Evolutionary conservation across 2,888 invertebrate genomes (phyloP).

Genomic region (Entomobrya proxima): DNA sequence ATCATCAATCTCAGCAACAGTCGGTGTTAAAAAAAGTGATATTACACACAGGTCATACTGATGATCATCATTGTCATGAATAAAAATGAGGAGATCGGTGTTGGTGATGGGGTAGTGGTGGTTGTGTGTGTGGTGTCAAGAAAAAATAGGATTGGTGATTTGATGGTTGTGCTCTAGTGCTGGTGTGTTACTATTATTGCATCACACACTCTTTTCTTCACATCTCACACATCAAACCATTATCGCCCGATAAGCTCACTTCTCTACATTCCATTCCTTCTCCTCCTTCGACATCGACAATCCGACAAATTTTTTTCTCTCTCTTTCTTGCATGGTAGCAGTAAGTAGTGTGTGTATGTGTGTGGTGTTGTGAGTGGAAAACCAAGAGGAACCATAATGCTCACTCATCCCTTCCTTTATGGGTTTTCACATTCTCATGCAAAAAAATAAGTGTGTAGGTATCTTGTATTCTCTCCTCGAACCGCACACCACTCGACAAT

Average conservation of each 20-base stretch:
- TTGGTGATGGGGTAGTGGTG: not conserved
- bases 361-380: too few relatives aligned
- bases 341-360: too few relatives aligned
- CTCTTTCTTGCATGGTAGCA: too few relatives aligned
- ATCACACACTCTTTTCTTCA: not conserved
- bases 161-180: too few relatives aligned
- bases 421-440: not conserved
- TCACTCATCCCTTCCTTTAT: not conserved
- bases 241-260: not conserved
- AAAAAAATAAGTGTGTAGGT: too few relatives aligned
- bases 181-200: slow-evolving; percentile 7
- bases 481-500: not conserved
- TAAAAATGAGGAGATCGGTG: slow-evolving; percentile 7
- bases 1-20: slow-evolving; percentile 42
- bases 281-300: not conserved
- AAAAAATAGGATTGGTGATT: not conserved
- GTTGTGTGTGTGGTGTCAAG: not conserved
- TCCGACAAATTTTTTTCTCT: not conserved
- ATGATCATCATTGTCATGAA: slow-evolving; percentile 22
- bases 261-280: not conserved
- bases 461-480: not conserved
- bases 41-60: slow-evolving; percentile 52
- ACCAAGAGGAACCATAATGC: slow-evolving; percentile 21
- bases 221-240: not conserved
- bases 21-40: slow-evolving; percentile 17